phyloP scores from a whole-genome alignment of 2,797 vertebrate genomes.

The Sebastolobus altivelis region DNA sequence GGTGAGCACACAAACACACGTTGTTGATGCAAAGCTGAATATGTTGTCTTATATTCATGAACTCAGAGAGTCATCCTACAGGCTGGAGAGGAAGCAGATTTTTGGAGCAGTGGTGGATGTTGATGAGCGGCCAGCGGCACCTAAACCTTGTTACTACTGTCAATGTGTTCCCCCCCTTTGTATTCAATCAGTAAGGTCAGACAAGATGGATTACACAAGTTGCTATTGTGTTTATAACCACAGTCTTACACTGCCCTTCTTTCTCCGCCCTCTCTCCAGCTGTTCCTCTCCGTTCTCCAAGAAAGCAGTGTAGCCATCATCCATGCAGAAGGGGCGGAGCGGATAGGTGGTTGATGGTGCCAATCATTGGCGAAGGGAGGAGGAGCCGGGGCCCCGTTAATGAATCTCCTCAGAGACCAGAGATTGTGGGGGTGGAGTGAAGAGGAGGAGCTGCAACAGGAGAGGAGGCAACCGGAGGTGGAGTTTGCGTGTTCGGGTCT shows the following conservation, averaged over 20 bases:
- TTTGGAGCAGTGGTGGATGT: not conserved
- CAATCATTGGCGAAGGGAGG: slow-evolving; percentile 81
- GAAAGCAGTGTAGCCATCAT: slow-evolving; percentile 76
- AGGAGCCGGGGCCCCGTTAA: slow-evolving; percentile 85
- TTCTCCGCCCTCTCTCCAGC: slow-evolving; percentile 74
- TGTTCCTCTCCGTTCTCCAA: slow-evolving; percentile 81
- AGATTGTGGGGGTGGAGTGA: slow-evolving; percentile 56
- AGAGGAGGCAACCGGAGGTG: slow-evolving; percentile 43
- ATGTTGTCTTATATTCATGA: not conserved
- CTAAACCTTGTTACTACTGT: slow-evolving; percentile 35
- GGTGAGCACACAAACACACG: not conserved
- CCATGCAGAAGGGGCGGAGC: slow-evolving; percentile 66
- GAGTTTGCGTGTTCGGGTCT: slow-evolving; percentile 37
- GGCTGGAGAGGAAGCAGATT: slow-evolving; percentile 16
- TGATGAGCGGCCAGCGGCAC: slow-evolving; percentile 23
- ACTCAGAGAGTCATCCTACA: not conserved
- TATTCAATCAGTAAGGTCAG: slow-evolving; percentile 52
- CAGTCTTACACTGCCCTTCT: slow-evolving; percentile 76
- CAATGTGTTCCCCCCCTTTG: slow-evolving; percentile 34
- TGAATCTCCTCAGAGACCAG: slow-evolving; percentile 85
- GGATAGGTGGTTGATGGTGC: slow-evolving; percentile 85
- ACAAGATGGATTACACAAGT: slow-evolving; percentile 77
- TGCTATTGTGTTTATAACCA: slow-evolving; percentile 83
- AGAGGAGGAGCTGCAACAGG: slow-evolving; percentile 57
- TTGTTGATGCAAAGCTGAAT: not conserved